Evolutionary conservation across 2,113 vertebrate species (phyloP).

Genomic region (Synchiropus splendidus): DNA sequence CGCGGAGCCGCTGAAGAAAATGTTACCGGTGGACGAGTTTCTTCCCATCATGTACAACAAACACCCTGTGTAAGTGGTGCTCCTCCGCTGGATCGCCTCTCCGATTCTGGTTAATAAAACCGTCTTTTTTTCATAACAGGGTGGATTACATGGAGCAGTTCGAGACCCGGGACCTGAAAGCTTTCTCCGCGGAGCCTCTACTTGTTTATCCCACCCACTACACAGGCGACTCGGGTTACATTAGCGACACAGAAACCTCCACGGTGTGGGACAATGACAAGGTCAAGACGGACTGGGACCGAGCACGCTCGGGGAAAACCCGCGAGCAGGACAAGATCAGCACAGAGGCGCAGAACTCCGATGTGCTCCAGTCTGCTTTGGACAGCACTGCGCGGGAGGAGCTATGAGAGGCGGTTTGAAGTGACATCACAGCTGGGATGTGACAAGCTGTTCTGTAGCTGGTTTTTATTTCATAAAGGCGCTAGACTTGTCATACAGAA

Average conservation of each 20-base stretch:
- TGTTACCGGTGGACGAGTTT: slow-evolving; percentile 88
- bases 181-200: slow-evolving; percentile 84
- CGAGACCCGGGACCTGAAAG: slow-evolving; percentile 72
- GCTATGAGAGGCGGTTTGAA: slow-evolving; percentile 66
- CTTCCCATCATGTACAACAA: slow-evolving; percentile 89
- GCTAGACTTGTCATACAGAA: slow-evolving; percentile 51
- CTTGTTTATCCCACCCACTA: slow-evolving; percentile 86
- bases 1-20: slow-evolving; percentile 71
- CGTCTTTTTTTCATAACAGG: slow-evolving; percentile 45
- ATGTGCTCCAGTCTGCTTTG: slow-evolving; percentile 78
- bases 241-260: slow-evolving; percentile 90
- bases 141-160: slow-evolving; percentile 81
- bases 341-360: slow-evolving; percentile 77
- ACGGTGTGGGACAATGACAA: slow-evolving; percentile 84
- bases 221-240: slow-evolving; percentile 79
- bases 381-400: slow-evolving; percentile 81
- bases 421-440: slow-evolving; percentile 11
- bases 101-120: not conserved
- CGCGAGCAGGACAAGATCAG: slow-evolving; percentile 77
- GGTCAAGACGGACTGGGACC: slow-evolving; percentile 82
- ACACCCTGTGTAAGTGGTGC: slow-evolving; percentile 78
- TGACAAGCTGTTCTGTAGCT: slow-evolving; percentile 12
- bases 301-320: slow-evolving; percentile 79
- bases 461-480: slow-evolving; percentile 12
- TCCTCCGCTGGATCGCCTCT: not conserved